phyloP scores from a whole-genome alignment of 2,113 vertebrate species.

The Irena cyanogastra region DNA sequence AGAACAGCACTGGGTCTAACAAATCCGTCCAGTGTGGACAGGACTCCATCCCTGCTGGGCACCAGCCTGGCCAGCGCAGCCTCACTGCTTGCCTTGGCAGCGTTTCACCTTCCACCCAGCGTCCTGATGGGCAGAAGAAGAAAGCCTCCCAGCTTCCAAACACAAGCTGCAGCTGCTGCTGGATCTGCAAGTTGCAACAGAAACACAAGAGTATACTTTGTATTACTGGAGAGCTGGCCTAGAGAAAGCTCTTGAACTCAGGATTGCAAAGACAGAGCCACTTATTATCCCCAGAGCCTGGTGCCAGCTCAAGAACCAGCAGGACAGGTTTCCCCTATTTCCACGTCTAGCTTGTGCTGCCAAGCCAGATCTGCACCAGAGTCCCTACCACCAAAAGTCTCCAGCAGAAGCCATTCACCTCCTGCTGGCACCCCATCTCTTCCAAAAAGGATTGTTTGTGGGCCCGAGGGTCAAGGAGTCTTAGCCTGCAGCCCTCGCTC shows the following conservation, averaged over 20 bases:
- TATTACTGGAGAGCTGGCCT: neutral
- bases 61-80: rapidly evolving
- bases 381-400: neutral
- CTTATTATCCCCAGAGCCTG: neutral
- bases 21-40: rapidly evolving
- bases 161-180: neutral
- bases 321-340: constrained; percentile 21
- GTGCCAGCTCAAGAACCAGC: constrained; percentile 31
- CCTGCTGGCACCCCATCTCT: neutral
- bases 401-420: neutral
- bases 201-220: neutral
- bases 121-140: neutral
- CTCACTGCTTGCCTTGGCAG: neutral
- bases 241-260: neutral
- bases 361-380: neutral
- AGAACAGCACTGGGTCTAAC: neutral
- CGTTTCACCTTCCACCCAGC: neutral
- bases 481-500: neutral
- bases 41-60: neutral
- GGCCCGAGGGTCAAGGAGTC: neutral
- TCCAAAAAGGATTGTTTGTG: neutral
- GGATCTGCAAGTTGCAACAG: neutral
- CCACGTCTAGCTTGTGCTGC: neutral
- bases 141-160: neutral
- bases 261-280: neutral